Percentiles rank a stretch among this genome's conserved stretches.
Evolutionary conservation across 2,888 invertebrate genomes (phyloP).

Genomic region (Achlya flavicornis): DNA sequence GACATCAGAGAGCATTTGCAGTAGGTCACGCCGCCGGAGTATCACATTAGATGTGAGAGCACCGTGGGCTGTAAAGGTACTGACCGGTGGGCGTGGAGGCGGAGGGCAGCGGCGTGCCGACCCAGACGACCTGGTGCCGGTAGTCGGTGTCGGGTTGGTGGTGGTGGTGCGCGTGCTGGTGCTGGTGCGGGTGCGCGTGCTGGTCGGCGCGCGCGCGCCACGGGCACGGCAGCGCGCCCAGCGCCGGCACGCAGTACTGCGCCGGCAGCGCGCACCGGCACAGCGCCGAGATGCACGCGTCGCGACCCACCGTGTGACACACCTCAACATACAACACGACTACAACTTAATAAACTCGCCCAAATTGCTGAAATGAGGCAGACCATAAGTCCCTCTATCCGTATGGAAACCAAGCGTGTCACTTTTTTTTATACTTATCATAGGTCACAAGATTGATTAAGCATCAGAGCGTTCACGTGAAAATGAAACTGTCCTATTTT

Average conservation of each 20-base stretch:
- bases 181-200: slow-evolving; percentile 88
- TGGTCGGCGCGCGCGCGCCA: slow-evolving; percentile 92
- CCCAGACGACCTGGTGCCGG: slow-evolving; percentile 97
- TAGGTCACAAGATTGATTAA: too few species aligned
- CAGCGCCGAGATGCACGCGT: slow-evolving; percentile 96
- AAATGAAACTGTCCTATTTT: too few species aligned
- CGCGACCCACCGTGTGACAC: slow-evolving; percentile 87
- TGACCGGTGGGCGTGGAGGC: slow-evolving; percentile 89
- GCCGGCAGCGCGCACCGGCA: slow-evolving; percentile 98
- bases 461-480: too few species aligned
- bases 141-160: slow-evolving; percentile 86
- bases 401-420: too few species aligned
- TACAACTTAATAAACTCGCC: too few species aligned
- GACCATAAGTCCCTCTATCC: too few species aligned
- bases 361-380: too few species aligned
- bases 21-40: too few species aligned
- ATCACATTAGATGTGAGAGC: too few species aligned
- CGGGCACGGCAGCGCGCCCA: slow-evolving; percentile 93
- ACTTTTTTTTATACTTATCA: too few species aligned
- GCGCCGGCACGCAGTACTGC: slow-evolving; percentile 95
- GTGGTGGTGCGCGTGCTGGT: slow-evolving; percentile 86
- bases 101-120: slow-evolving; percentile 96
- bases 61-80: too few species aligned
- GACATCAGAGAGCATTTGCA: too few species aligned
- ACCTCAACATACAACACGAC: slow-evolving; percentile 43